phyloP scores from a whole-genome alignment of 2,113 vertebrate genomes.

The Mustela lutreola region DNA sequence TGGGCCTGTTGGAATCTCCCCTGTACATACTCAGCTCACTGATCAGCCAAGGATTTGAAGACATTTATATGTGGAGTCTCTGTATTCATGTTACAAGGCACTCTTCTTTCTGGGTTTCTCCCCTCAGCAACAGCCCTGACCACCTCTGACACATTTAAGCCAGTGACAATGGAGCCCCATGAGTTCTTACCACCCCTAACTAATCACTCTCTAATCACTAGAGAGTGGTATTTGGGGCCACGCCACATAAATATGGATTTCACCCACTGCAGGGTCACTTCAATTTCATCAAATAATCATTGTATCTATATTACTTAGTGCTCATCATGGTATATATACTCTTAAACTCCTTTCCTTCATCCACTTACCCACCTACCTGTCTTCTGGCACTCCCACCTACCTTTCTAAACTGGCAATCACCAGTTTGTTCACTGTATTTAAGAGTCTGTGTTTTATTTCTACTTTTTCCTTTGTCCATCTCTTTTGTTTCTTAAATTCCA shows the following conservation, averaged over 20 bases:
- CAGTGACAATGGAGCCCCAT: not conserved
- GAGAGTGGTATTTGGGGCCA: not conserved
- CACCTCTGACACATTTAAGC: not conserved
- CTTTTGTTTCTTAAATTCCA: too few relatives aligned
- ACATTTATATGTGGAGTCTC: not conserved
- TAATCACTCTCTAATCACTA: not conserved
- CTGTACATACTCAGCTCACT: not conserved
- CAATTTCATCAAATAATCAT: not conserved
- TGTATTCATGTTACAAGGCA: not conserved
- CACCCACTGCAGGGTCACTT: not conserved
- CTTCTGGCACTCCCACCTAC: too few relatives aligned
- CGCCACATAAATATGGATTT: not conserved
- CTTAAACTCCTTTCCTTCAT: too few relatives aligned
- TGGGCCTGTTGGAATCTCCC: too few relatives aligned
- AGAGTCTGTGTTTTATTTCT: too few relatives aligned
- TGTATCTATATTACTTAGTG: not conserved
- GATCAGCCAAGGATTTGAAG: not conserved
- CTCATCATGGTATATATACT: too few relatives aligned
- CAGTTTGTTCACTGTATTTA: too few relatives aligned
- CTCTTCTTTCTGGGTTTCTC: not conserved
- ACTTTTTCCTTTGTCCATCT: too few relatives aligned
- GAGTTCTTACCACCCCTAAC: not conserved
- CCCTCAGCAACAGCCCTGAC: not conserved
- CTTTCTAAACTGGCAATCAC: too few relatives aligned
- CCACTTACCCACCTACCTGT: too few relatives aligned